Evolutionary conservation across 2,888 invertebrate genomes (phyloP).

Genomic region (Meteorus cinctellus): DNA sequence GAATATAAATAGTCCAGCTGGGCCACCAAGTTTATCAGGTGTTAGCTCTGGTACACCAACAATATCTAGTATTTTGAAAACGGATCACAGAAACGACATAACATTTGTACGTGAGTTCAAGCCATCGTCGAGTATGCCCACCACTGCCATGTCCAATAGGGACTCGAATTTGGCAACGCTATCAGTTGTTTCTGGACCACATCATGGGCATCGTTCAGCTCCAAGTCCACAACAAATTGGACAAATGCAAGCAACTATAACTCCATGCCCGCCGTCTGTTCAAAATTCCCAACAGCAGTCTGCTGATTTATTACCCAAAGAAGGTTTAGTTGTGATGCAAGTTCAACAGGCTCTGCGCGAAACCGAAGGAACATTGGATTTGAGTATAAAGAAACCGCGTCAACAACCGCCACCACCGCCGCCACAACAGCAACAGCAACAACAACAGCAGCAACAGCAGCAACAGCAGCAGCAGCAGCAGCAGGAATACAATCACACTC

Average conservation of each 20-base stretch:
- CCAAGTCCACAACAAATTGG: constrained; percentile 70
- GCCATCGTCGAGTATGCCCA: constrained; percentile 62
- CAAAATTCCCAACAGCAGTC: constrained; percentile 67
- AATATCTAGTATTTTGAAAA: constrained; percentile 78
- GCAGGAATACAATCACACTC: constrained; percentile 70
- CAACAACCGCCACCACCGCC: constrained; percentile 67
- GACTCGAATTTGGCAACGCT: constrained; percentile 78
- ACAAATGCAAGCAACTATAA: constrained; percentile 79
- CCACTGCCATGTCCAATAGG: constrained; percentile 63
- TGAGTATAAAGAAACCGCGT: constrained; percentile 84
- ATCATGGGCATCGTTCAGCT: constrained; percentile 68
- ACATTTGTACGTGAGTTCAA: constrained; percentile 76
- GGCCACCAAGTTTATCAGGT: constrained; percentile 62
- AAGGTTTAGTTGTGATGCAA: constrained; percentile 80
- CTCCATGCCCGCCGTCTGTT: constrained; percentile 76
- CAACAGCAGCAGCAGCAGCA: constrained; percentile 57
- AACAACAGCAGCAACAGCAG: constrained; percentile 59
- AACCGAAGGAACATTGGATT: constrained; percentile 81
- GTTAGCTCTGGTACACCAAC: constrained; percentile 76
- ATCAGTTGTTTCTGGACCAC: constrained; percentile 77
- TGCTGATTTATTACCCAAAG: constrained; percentile 76
- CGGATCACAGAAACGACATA: constrained; percentile 75
- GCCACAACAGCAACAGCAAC: constrained; percentile 57
- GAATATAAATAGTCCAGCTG: constrained; percentile 75
- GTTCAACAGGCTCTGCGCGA: constrained; percentile 76